Percentiles rank a stretch among this genome's conserved stretches.
Conservation (phyloP, 1,140 invertebrate genomes). For the Drosophila equinoxialis region DNA sequence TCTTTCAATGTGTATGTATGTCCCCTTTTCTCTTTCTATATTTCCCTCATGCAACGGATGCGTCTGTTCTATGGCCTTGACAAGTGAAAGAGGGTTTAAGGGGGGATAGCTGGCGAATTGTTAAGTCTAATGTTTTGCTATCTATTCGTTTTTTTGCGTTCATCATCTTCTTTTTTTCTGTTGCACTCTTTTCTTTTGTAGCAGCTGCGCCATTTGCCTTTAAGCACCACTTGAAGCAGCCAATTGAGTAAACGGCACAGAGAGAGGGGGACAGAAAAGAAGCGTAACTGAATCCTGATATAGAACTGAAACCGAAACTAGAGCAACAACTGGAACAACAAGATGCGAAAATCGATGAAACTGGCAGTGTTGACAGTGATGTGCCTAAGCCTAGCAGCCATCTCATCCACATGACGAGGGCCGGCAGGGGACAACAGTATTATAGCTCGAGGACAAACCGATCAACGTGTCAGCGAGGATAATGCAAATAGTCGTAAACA, state of each 20-base stretch:
- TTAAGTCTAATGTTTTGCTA: slow-evolving; percentile 39
- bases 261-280: slow-evolving; percentile 26
- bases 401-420: slow-evolving; percentile 36
- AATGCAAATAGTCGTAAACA: slow-evolving; percentile 61
- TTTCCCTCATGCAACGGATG: neutral
- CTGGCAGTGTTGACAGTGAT: slow-evolving; percentile 43
- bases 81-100: slow-evolving; percentile 15
- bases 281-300: slow-evolving; percentile 43
- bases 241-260: neutral
- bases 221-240: slow-evolving; percentile 70
- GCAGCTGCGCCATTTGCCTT: slow-evolving; percentile 45
- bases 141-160: slow-evolving; percentile 28
- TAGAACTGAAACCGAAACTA: slow-evolving; percentile 33
- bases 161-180: neutral
- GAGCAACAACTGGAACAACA: slow-evolving; percentile 12
- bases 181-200: slow-evolving; percentile 47
- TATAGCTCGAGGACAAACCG: slow-evolving; percentile 35
- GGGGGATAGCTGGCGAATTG: slow-evolving; percentile 35
- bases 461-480: slow-evolving; percentile 56
- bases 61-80: slow-evolving; percentile 60
- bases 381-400: slow-evolving; percentile 37
- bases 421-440: slow-evolving; percentile 21
- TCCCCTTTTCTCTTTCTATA: neutral
- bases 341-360: slow-evolving; percentile 35
- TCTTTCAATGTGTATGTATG: neutral